Conservation (phyloP, 2,888 invertebrate genomes). For the Scaptomyza polygonia region DNA sequence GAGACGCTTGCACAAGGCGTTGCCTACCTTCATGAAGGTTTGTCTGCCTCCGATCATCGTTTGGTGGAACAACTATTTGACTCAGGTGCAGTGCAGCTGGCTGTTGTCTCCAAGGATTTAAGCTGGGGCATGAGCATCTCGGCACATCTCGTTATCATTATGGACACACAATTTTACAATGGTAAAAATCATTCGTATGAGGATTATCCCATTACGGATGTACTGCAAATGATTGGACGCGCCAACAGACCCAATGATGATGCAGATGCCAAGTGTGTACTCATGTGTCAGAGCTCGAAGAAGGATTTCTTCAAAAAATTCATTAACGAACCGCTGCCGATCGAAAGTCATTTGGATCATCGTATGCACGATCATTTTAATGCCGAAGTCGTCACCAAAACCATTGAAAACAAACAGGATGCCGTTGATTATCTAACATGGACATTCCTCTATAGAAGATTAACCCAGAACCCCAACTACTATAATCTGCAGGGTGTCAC, state of each 20-base stretch:
- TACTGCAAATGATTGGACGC: constrained; percentile 98
- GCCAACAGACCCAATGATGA: constrained; percentile 97
- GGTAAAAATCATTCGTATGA: constrained; percentile 95
- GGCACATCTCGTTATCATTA: constrained; percentile 97
- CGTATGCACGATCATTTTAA: constrained; percentile 99
- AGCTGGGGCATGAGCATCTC: constrained; percentile 96
- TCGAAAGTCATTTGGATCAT: constrained; percentile 99
- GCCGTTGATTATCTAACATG: constrained; percentile 99
- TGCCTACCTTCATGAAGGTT: constrained; percentile 98
- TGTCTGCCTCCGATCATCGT: constrained; percentile 92
- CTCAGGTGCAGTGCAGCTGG: constrained; percentile 95
- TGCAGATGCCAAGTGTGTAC: constrained; percentile 96
- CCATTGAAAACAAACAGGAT: constrained; percentile 99
- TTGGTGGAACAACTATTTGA: constrained; percentile 97
- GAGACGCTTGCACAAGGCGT: constrained; percentile 98
- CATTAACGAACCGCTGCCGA: constrained; percentile 97
- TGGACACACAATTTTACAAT: constrained; percentile 89
- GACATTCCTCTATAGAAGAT: constrained; percentile 98
- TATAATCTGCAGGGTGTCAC: constrained; percentile 99
- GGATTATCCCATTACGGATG: constrained; percentile 98
- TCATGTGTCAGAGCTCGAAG: constrained; percentile 98
- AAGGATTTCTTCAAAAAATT: constrained; percentile 99
- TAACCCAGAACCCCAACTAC: constrained; percentile 99
- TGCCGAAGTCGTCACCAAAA: constrained; percentile 99
- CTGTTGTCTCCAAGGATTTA: constrained; percentile 95